Evolutionary conservation across 2,113 vertebrate species (phyloP).

Genomic region (Chloropsis hardwickii): DNA sequence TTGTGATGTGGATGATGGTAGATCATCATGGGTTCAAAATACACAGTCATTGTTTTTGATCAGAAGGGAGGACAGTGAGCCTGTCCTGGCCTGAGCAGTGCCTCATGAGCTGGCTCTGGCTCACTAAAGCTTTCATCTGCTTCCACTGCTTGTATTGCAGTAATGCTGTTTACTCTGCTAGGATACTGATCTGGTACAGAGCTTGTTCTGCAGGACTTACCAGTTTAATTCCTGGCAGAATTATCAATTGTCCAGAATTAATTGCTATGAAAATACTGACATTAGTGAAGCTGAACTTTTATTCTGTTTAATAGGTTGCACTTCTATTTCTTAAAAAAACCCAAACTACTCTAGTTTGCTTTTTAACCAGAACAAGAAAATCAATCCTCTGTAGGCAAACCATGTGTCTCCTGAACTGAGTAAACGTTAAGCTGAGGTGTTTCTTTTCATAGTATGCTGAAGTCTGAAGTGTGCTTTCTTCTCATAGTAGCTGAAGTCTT

Average conservation of each 20-base stretch:
- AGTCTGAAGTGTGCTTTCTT: no score
- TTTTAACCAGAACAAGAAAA: background rate
- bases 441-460: background rate
- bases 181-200: background rate
- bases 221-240: slow-evolving; percentile 17
- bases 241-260: slow-evolving; percentile 40
- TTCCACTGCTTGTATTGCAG: slow-evolving; percentile 15
- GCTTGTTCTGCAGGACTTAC: slow-evolving; percentile 44
- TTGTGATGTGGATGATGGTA: background rate
- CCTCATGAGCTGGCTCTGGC: background rate
- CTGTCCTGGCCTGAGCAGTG: background rate
- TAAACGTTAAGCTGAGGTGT: background rate
- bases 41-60: rapidly evolving
- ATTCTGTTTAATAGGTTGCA: background rate
- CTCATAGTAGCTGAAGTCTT: background rate
- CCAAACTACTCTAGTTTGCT: background rate
- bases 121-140: background rate
- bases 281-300: background rate
- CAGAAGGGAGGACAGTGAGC: background rate
- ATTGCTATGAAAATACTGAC: slow-evolving; percentile 31
- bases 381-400: background rate
- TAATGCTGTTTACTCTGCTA: slow-evolving; percentile 21
- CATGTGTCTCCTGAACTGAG: background rate
- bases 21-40: background rate
- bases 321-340: background rate